Percentiles rank a stretch among this genome's conserved stretches.
Evolutionary conservation across 2,888 invertebrate species (phyloP).

Genomic region (Agrenia bidenticulata): DNA sequence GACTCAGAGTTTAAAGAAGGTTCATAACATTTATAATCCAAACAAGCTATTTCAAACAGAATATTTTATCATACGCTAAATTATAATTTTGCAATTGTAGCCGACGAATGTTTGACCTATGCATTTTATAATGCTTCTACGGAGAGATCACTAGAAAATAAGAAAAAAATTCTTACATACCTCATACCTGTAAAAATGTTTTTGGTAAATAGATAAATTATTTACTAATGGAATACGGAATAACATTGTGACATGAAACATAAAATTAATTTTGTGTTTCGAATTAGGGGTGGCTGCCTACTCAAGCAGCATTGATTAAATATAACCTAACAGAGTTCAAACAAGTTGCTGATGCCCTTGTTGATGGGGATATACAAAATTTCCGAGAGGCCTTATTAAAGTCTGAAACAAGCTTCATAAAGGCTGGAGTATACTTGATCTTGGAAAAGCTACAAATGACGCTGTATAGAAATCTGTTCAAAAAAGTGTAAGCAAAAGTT

Average conservation of each 20-base stretch:
- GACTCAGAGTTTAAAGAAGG: slow-evolving; percentile 89
- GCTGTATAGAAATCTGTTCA: slow-evolving; percentile 93
- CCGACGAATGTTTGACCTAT: slow-evolving; percentile 87
- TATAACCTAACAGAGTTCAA: slow-evolving; percentile 89
- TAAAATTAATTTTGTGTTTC: too few relatives aligned
- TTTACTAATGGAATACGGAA: too few relatives aligned
- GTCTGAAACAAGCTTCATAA: slow-evolving; percentile 90
- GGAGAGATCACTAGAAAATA: slow-evolving; percentile 76
- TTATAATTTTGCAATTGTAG: slow-evolving; percentile 57
- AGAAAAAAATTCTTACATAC: slow-evolving; percentile 88
- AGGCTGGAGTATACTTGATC: slow-evolving; percentile 94
- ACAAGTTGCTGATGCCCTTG: slow-evolving; percentile 83
- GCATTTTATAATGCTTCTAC: slow-evolving; percentile 87
- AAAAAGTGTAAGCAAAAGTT: slow-evolving; percentile 83
- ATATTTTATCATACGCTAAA: not conserved
- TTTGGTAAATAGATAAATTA: slow-evolving; percentile 62
- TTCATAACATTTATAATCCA: too few relatives aligned
- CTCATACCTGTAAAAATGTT: slow-evolving; percentile 96
- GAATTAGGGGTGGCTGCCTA: slow-evolving; percentile 93
- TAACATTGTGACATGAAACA: too few relatives aligned
- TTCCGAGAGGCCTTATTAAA: slow-evolving; percentile 81
- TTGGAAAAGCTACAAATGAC: slow-evolving; percentile 94
- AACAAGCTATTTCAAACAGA: too few relatives aligned
- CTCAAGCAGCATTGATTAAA: slow-evolving; percentile 73
- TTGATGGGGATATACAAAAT: slow-evolving; percentile 80